Conservation (phyloP, 2,113 vertebrate species). For the Herpetotheres cachinnans region DNA sequence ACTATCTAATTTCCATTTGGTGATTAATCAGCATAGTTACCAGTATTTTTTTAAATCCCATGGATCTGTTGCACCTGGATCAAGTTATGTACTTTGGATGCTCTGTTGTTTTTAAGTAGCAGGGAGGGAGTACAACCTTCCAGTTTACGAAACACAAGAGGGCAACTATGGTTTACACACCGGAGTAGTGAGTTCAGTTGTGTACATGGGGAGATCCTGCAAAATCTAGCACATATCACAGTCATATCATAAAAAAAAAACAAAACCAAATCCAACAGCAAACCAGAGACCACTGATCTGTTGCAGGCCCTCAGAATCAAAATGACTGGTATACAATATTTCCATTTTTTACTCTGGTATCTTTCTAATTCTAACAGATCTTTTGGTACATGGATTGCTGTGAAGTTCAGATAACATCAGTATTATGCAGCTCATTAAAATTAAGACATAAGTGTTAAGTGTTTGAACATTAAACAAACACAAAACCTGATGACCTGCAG, state of each 20-base stretch:
- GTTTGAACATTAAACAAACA: background rate
- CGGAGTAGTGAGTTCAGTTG: background rate
- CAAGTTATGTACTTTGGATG: background rate
- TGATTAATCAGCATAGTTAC: background rate
- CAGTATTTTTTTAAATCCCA: background rate
- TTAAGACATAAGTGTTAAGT: background rate
- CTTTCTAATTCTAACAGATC: background rate
- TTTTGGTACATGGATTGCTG: background rate
- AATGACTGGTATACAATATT: background rate
- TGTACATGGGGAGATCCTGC: background rate
- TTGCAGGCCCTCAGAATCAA: background rate
- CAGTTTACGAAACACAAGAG: background rate
- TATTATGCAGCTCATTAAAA: background rate
- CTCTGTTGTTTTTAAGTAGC: background rate
- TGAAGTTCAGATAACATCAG: background rate
- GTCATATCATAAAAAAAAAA: background rate
- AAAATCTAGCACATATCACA: background rate
- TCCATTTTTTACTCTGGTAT: background rate
- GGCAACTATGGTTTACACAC: too few relatives aligned
- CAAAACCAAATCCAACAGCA: background rate
- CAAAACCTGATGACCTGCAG: background rate
- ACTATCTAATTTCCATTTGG: background rate
- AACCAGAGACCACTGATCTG: background rate
- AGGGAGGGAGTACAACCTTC: background rate
- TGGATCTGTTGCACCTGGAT: background rate